Base-by-base conservation (phyloP, 2,113 vertebrate genomes). In the Condylura cristata region DNA sequence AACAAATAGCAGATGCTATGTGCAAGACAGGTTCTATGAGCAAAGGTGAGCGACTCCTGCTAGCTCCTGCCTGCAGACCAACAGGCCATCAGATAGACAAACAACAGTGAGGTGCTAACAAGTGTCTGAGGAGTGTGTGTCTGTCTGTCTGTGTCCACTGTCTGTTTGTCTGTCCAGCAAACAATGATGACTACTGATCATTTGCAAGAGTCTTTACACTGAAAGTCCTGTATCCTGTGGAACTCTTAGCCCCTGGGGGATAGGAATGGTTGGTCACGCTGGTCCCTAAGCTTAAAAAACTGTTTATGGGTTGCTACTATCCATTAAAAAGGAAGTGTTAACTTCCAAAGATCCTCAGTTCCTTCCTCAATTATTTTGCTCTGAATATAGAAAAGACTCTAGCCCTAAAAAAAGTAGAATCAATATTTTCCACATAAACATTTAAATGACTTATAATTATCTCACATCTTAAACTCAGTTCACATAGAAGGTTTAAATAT, bases 351-450 rank as follows among this genome's bases (percentile, higher is more conserved):
- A 66, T 30, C 39, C 53, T 80, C 30, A 58, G 30, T 96, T 91
- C 92, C 92, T 96, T 74, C 79, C 84, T 89, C n/a, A 72, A 51
- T 74, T 75, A 48, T 87, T 65, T 92, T 75, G 75, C 46, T 91
- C 24, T 66, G 48, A 74, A 39, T 58, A 28, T 70, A 78, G 70
- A 83, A 89, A 90, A 72, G 37, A 60, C 48, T 60, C n/a, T n/a
- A 30, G 78, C 32, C 32, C 79, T 39, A 79, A 44, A 61, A 88
- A 22, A 56, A 80, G 28, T 20, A 88, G 41, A 48, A 6, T 44
- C 30, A 66, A 4, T 32, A 41, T 37, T 66, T 82, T 14, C 72
- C 18, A 39, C 20, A 41, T 24, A 66, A 79, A 37, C 65, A 32
- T 46, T 12, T 65, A 18, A 71, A 44, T 84, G 9, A 32, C n/a